Evolutionary conservation across 2,888 invertebrate genomes (phyloP).

Genomic region (Papilio elwesi): DNA sequence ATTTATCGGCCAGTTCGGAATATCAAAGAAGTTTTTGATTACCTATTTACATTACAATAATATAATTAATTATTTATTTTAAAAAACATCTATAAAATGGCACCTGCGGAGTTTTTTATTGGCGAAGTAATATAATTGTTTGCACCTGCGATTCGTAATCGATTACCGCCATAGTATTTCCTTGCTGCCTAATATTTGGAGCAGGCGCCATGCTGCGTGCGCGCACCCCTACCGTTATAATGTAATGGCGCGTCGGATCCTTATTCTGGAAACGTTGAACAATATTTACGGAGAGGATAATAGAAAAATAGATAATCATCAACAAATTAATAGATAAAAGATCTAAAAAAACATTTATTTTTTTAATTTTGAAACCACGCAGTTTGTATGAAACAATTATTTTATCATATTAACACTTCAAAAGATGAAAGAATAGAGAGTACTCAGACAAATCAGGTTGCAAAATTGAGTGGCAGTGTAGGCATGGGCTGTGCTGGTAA

Average conservation of each 20-base stretch:
- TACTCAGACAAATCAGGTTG: no score
- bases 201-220: slow-evolving; percentile 67
- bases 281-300: not conserved
- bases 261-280: slow-evolving; percentile 26
- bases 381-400: not conserved
- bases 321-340: no score
- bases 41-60: slow-evolving; percentile 25
- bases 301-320: not conserved
- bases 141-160: slow-evolving; percentile 78
- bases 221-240: slow-evolving; percentile 65
- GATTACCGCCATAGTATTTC: slow-evolving; percentile 62
- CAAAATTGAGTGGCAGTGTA: no score
- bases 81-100: slow-evolving; percentile 12
- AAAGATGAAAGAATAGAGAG: no score
- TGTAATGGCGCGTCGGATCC: slow-evolving; percentile 18
- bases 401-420: not conserved
- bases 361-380: no score
- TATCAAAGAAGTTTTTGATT: slow-evolving; percentile 5
- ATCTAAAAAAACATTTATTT: slow-evolving; percentile 29
- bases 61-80: slow-evolving; percentile 41
- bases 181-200: slow-evolving; percentile 54
- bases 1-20: not conserved
- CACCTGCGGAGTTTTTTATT: slow-evolving; percentile 32
- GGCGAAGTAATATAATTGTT: slow-evolving; percentile 58
- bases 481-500: no score